Conservation (phyloP, 2,888 invertebrate species). For the Oscheius sp. region DNA sequence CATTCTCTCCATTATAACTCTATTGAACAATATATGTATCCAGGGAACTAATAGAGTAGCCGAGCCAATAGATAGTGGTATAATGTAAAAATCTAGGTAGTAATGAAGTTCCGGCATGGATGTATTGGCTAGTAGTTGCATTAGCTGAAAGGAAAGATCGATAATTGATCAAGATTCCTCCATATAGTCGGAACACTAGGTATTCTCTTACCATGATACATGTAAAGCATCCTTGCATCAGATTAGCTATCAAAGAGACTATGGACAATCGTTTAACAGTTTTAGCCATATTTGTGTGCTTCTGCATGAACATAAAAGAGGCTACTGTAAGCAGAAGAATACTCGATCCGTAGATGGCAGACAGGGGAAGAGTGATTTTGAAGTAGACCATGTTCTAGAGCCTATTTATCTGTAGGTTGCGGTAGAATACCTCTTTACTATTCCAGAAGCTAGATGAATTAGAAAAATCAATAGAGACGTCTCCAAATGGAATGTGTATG, state of each 20-base stretch:
- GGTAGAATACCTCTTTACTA: too few relatives aligned
- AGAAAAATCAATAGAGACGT: too few relatives aligned
- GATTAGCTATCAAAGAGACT: neutral
- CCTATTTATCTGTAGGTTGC: too few relatives aligned
- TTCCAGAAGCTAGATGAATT: too few relatives aligned
- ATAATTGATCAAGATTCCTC: neutral
- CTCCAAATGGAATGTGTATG: too few relatives aligned
- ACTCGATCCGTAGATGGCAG: neutral
- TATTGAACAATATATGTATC: slow-evolving; percentile 1
- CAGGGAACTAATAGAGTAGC: neutral
- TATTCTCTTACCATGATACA: neutral
- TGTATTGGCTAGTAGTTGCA: neutral
- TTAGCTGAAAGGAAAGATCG: neutral
- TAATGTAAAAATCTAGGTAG: neutral
- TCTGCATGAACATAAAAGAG: neutral
- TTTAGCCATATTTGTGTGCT: slow-evolving; percentile 2
- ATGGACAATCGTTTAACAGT: neutral
- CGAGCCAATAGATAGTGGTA: neutral
- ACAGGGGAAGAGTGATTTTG: neutral
- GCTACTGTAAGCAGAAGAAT: neutral
- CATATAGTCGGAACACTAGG: too few relatives aligned
- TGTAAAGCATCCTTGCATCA: neutral
- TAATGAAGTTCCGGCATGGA: neutral
- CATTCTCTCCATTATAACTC: neutral
- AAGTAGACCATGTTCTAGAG: neutral